Conservation (phyloP, 1,140 invertebrate genomes). For the Heliconius himera region DNA sequence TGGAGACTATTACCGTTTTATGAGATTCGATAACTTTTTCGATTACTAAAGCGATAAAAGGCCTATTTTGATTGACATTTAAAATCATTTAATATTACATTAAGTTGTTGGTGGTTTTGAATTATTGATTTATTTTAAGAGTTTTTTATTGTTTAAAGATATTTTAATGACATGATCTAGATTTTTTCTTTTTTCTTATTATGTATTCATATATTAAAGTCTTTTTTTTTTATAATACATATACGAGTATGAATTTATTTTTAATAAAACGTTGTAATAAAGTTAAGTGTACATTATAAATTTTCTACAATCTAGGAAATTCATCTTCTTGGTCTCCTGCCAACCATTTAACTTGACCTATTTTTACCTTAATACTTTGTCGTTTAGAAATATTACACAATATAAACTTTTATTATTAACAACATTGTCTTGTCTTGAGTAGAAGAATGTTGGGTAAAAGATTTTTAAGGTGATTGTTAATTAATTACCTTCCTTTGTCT, state of each 20-base stretch:
- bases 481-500: neutral
- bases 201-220: too few relatives aligned
- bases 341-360: conserved; percentile 20
- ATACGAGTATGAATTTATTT: neutral
- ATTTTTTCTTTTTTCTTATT: too few relatives aligned
- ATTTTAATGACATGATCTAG: neutral
- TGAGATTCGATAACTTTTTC: conserved; percentile 35
- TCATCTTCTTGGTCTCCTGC: neutral
- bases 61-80: conserved; percentile 22
- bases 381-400: conserved; percentile 3
- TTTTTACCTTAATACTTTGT: conserved; percentile 12
- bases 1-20: conserved; percentile 28
- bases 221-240: too few relatives aligned
- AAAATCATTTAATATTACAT: conserved; percentile 5
- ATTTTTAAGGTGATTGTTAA: neutral
- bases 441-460: neutral
- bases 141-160: neutral
- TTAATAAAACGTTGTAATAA: conserved; percentile 5
- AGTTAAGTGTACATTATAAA: conserved; percentile 10
- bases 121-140: neutral
- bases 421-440: neutral
- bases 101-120: neutral
- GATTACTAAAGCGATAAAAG: conserved; percentile 29
- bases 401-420: neutral
- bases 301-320: neutral